Evolutionary conservation across 2,888 invertebrate species (phyloP), one percentile per base, ranked within the genome.

Genomic region (Synanthedon andrenaeformis): DNA sequence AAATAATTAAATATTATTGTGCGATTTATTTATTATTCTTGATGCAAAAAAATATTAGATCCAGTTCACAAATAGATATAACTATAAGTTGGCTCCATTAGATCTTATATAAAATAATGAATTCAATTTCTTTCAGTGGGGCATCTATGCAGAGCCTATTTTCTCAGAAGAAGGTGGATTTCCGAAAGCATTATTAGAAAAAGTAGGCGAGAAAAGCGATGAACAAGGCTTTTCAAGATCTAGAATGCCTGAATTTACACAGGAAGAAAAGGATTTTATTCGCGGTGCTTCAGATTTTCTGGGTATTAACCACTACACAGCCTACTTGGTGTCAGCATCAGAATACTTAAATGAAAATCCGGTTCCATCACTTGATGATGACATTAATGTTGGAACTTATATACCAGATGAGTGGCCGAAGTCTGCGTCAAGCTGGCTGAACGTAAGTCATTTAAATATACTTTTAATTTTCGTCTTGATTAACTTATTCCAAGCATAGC

Each of bases 131-230:
- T 35, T 35, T 35, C 49, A 49, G 49, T 49, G 49, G 49, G 87
- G 86, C 0, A 73, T 77, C 54, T 87, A 79, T 57, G 69, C 78
- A 0, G 75, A 86, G 55, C 82, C 89, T 0, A 79, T 89, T 45
- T 88, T 67, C 62, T 73, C 78, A 1, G 65, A 74, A 48, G 62
- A 74, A 4, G 89, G 89, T 0, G 89, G 89, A 41, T 90, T 89
- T 75, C 89, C 89, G 0, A 67, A 74, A 1, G 56, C 74, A 1
- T 64, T 89, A 56, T 82, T 83, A 59, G 66, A 79, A 45, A 55
- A 64, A 1, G 68, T 90, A 17, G 79, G 70, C 1, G 67, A 73
- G 19, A 72, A 76, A 49, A 87, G 88, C 59, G 58, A 58, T 23
- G 60, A 67, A 17, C 79, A 88, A 64, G 89, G 89, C 0, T 80